Evolutionary conservation across 2,113 vertebrate genomes (phyloP).

Genomic region (Bothrops jararaca): DNA sequence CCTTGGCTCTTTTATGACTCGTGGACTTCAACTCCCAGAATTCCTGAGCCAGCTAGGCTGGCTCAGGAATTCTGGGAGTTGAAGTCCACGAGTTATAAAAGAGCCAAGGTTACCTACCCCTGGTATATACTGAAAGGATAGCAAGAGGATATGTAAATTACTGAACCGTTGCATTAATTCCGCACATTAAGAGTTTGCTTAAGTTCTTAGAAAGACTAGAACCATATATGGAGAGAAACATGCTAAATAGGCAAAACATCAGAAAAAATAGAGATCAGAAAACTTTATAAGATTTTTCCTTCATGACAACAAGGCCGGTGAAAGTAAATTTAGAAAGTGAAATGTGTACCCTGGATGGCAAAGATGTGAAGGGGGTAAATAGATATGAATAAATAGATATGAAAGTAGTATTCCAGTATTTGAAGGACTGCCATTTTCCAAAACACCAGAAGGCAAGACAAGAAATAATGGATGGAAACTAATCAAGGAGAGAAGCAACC

Average conservation of each 20-base stretch:
- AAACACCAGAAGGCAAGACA: neutral
- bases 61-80: too few species aligned
- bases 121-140: neutral
- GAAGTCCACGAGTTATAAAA: too few species aligned
- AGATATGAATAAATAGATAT: neutral
- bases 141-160: neutral
- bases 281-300: neutral
- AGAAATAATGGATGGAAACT: neutral
- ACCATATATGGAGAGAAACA: neutral
- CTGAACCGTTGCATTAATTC: neutral
- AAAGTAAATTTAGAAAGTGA: neutral
- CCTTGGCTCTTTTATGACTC: too few species aligned
- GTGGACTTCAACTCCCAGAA: too few species aligned
- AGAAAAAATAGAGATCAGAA: neutral
- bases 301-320: neutral
- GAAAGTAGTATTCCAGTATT: neutral
- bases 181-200: fast-evolving
- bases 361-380: neutral
- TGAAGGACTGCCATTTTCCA: neutral
- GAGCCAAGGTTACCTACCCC: too few species aligned
- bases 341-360: neutral
- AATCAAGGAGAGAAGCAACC: neutral
- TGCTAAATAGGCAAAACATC: neutral
- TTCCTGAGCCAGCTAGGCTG: too few species aligned
- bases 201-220: neutral